Conservation (phyloP, 64 coral and sea anemone genomes). For the Porites lutea region DNA sequence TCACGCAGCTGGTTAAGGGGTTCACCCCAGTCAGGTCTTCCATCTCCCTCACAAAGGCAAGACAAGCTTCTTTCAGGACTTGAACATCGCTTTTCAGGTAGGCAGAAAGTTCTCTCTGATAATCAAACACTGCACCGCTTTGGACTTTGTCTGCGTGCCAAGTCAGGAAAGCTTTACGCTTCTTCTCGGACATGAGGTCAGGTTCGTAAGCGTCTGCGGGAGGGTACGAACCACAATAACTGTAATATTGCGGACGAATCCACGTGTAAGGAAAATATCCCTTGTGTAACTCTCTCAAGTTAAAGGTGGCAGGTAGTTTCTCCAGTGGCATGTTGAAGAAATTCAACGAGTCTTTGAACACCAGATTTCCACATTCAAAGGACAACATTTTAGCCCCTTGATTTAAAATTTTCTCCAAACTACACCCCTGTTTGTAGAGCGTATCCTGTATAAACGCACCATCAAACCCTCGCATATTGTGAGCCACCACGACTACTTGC, state of each 20-base stretch:
- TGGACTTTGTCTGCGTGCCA: not conserved
- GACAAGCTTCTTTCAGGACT: not conserved
- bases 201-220: not conserved
- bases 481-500: no score
- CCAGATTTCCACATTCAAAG: not conserved
- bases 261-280: slow-evolving; percentile 67
- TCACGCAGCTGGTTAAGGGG: not conserved
- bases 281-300: not conserved
- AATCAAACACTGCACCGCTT: not conserved
- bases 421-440: no score
- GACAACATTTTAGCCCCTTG: not conserved
- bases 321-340: not conserved
- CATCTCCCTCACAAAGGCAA: not conserved
- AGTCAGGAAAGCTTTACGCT: not conserved
- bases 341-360: not conserved
- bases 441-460: no score
- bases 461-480: no score
- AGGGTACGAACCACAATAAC: not conserved
- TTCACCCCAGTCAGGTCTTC: not conserved
- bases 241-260: not conserved
- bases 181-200: not conserved
- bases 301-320: slow-evolving; percentile 23
- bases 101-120: not conserved
- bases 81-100: slow-evolving; percentile 30
- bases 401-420: no score